Conservation (phyloP, 2,888 invertebrate species). For the Deilephila porcellus region DNA sequence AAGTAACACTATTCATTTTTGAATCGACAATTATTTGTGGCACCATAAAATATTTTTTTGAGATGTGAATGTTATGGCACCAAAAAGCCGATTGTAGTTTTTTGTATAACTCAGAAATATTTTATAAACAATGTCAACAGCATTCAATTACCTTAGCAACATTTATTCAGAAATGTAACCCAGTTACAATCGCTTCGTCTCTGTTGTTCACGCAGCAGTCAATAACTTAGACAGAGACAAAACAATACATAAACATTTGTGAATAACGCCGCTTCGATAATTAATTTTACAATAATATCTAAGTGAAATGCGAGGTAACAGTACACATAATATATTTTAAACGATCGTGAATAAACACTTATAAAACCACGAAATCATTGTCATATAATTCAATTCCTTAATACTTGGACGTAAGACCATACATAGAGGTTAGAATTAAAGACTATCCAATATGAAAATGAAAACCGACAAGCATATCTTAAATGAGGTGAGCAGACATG, state of each 20-base stretch:
- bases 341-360: background rate
- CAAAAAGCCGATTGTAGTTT: background rate
- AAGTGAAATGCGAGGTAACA: constrained; percentile 13
- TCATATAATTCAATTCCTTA: background rate
- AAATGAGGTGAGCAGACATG: too few species aligned
- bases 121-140: background rate
- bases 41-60: too few species aligned
- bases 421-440: too few species aligned
- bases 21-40: too few species aligned
- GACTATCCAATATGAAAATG: too few species aligned
- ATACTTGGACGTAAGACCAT: background rate
- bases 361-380: background rate
- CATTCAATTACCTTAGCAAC: background rate
- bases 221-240: too few species aligned
- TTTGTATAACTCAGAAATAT: background rate
- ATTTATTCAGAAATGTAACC: background rate
- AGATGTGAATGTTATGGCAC: background rate
- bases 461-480: too few species aligned
- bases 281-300: background rate
- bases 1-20: too few species aligned
- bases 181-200: too few species aligned
- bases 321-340: background rate
- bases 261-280: background rate
- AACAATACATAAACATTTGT: background rate
- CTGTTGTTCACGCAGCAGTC: too few species aligned